phyloP scores from a whole-genome alignment of 1,140 invertebrate genomes.

The Monochamus saltuarius region DNA sequence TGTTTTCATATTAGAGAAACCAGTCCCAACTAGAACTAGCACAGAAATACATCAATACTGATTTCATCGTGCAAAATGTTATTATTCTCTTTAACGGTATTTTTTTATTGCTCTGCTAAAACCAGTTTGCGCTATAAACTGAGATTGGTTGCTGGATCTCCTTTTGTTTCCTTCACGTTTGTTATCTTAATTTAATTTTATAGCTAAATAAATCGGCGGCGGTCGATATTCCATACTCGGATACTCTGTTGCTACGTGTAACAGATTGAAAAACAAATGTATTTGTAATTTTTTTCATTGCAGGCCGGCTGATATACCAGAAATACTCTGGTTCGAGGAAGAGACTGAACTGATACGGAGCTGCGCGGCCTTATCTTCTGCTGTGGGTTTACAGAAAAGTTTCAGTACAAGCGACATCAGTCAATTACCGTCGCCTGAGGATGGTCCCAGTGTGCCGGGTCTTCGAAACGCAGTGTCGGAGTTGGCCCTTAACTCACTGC shows the following conservation, averaged over 20 bases:
- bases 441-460: constrained; percentile 37
- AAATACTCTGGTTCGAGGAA: constrained; percentile 72
- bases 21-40: too few species aligned
- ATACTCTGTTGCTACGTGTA: too few species aligned
- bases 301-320: constrained; percentile 62
- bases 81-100: not conserved
- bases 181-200: too few species aligned
- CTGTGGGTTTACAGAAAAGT: constrained; percentile 76
- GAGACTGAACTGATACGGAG: constrained; percentile 76
- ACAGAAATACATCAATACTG: not conserved
- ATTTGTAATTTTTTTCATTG: constrained; percentile 13
- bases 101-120: not conserved
- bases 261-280: too few species aligned
- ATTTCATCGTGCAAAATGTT: not conserved
- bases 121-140: not conserved
- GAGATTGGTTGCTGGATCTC: not conserved
- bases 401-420: constrained; percentile 78
- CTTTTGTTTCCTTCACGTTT: not conserved
- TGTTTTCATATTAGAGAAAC: not conserved
- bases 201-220: too few species aligned
- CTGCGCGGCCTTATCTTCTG: constrained; percentile 74
- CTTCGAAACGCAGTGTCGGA: constrained; percentile 65
- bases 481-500: constrained; percentile 64
- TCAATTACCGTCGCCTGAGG: constrained; percentile 57
- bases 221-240: too few species aligned